Evolutionary conservation across 2,797 vertebrate genomes (phyloP).

Genomic region (Sebastes cheni): DNA sequence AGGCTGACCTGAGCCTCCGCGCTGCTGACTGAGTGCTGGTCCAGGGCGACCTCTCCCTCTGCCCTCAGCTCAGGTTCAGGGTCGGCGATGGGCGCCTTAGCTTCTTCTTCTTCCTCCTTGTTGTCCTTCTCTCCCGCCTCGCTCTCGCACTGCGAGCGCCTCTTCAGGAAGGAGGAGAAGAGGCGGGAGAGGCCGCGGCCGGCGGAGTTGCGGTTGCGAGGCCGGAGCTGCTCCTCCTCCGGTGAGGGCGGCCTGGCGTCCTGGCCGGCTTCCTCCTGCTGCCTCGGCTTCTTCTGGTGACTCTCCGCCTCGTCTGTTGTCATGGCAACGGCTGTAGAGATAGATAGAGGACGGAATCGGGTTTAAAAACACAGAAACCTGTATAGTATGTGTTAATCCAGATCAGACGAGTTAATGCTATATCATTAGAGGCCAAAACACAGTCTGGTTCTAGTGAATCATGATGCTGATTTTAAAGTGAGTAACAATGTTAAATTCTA

Average conservation of each 20-base stretch:
- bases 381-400: not conserved
- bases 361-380: not conserved
- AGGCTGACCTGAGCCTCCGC: slow-evolving; percentile 90
- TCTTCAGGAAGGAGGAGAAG: slow-evolving; percentile 94
- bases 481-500: not conserved
- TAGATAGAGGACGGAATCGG: not conserved
- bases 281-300: slow-evolving; percentile 84
- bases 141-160: slow-evolving; percentile 90
- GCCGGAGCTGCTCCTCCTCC: slow-evolving; percentile 85
- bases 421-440: not conserved
- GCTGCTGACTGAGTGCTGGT: slow-evolving; percentile 95
- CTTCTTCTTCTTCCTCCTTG: slow-evolving; percentile 79
- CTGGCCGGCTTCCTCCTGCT: slow-evolving; percentile 82
- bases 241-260: slow-evolving; percentile 78
- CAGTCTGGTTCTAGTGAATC: not conserved
- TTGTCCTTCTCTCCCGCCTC: slow-evolving; percentile 81
- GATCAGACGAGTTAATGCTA: not conserved
- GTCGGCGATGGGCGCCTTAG: slow-evolving; percentile 96
- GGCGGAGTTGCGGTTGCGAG: slow-evolving; percentile 82
- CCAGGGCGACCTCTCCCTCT: slow-evolving; percentile 89
- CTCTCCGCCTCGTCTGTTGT: slow-evolving; percentile 88
- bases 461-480: not conserved
- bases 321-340: slow-evolving; percentile 75
- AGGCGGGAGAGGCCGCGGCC: slow-evolving; percentile 90
- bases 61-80: slow-evolving; percentile 93